phyloP scores from a whole-genome alignment of 35 echinoderm and acorn worm species.

The Diadema setosum region DNA sequence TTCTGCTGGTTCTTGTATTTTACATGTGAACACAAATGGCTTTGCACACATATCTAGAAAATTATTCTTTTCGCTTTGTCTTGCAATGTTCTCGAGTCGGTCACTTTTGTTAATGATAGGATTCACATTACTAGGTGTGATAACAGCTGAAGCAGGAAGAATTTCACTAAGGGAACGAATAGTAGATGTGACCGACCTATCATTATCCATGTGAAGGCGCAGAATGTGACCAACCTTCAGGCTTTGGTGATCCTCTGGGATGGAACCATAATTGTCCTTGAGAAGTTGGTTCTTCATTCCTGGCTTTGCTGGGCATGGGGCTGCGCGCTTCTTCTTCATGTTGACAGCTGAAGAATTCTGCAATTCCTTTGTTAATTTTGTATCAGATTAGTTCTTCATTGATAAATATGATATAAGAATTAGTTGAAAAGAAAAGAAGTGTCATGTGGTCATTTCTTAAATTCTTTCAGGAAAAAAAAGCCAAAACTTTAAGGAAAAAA shows the following conservation, averaged over 20 bases:
- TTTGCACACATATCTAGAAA: constrained; percentile 3
- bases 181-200: not conserved
- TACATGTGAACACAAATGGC: not conserved
- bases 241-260: not conserved
- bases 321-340: not conserved
- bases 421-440: not conserved
- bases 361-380: not conserved
- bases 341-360: not conserved
- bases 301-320: not conserved
- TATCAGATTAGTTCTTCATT: not conserved
- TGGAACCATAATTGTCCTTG: not conserved
- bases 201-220: not conserved
- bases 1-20: too few relatives aligned
- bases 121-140: not conserved
- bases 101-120: constrained; percentile 13
- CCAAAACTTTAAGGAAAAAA: not conserved
- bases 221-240: not conserved
- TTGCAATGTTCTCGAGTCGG: not conserved
- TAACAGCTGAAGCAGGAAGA: not conserved
- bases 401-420: not conserved
- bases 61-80: not conserved
- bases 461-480: not conserved
- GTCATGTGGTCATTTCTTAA: not conserved
- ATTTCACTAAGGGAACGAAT: constrained; percentile 3
- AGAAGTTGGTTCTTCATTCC: not conserved